phyloP scores from a whole-genome alignment of 2,888 invertebrate genomes.

The Octonoba sinensis region DNA sequence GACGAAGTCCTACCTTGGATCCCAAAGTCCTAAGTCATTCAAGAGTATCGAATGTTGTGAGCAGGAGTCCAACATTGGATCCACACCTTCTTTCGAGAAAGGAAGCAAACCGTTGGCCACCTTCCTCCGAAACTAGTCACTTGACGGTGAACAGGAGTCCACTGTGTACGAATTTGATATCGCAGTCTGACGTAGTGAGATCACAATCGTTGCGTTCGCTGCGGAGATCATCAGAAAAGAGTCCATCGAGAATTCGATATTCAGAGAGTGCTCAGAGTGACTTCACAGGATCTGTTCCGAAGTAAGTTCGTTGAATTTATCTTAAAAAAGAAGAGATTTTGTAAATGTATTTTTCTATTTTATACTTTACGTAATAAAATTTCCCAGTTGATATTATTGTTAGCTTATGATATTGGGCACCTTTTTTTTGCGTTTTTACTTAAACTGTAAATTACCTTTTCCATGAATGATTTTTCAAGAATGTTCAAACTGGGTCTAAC shows the following conservation, averaged over 20 bases:
- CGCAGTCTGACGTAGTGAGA: slow-evolving; percentile 36
- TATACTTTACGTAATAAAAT: no score
- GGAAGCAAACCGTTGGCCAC: slow-evolving; percentile 5
- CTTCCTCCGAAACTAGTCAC: neutral
- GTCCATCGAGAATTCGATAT: slow-evolving; percentile 37
- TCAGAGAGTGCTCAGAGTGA: slow-evolving; percentile 56
- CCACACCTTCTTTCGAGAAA: neutral
- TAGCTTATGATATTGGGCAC: neutral
- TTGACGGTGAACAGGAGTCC: slow-evolving; percentile 11
- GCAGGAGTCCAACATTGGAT: slow-evolving; percentile 9
- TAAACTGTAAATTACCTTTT: no score
- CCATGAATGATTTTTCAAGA: no score
- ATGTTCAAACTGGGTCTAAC: no score
- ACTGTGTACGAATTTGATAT: neutral
- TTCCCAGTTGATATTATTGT: neutral
- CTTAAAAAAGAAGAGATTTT: neutral
- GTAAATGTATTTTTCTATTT: no score
- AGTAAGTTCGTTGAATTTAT: slow-evolving; percentile 19
- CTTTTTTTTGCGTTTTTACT: no score
- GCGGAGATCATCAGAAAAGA: slow-evolving; percentile 26
- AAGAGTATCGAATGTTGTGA: neutral
- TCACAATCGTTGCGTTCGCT: slow-evolving; percentile 53
- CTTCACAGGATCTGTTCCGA: slow-evolving; percentile 28
- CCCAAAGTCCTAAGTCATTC: slow-evolving; percentile 22
- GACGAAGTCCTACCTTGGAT: slow-evolving; percentile 48